These are phyloP conservation scores for Butorides virescens DNA, from an alignment of 2,113 vertebrate genomes.

Conservation along the genomic window DNA sequence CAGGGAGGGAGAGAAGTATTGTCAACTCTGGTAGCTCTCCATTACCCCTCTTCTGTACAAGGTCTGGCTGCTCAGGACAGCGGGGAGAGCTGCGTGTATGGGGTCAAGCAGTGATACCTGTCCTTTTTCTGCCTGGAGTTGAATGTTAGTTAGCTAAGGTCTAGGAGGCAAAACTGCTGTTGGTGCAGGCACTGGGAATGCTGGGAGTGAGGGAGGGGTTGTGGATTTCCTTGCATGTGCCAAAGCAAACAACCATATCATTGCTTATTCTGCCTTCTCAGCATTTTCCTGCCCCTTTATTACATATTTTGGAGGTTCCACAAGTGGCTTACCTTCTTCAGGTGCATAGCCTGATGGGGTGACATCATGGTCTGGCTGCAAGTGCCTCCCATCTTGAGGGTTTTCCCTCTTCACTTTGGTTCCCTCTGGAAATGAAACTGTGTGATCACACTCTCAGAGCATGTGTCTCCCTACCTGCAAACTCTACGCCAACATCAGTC, in stretches of 20 bases:
- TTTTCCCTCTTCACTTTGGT: not conserved
- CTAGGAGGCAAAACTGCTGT: not conserved
- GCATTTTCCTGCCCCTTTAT: not conserved
- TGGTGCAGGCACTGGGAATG: not conserved
- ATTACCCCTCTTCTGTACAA: fast-evolving
- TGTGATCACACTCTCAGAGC: not conserved
- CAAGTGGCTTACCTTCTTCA: not conserved
- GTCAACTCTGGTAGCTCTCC: not conserved
- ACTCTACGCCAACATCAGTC: not conserved
- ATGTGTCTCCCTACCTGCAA: not conserved
- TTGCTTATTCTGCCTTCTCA: not conserved
- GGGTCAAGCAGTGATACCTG: not conserved
- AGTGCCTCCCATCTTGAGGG: not conserved
- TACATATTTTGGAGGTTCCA: not conserved
- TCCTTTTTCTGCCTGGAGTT: not conserved
- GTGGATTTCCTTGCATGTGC: not conserved
- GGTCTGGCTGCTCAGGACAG: not conserved
- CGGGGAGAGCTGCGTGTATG: fast-evolving
- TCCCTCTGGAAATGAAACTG: not conserved
- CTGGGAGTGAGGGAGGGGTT: not conserved
- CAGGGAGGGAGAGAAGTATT: not conserved
- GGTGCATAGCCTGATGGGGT: not conserved
- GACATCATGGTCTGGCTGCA: not conserved
- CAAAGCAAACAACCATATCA: fast-evolving
- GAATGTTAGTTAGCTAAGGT: not conserved